phyloP scores from a whole-genome alignment of 2,113 vertebrate species.

The Sigmodon hispidus region DNA sequence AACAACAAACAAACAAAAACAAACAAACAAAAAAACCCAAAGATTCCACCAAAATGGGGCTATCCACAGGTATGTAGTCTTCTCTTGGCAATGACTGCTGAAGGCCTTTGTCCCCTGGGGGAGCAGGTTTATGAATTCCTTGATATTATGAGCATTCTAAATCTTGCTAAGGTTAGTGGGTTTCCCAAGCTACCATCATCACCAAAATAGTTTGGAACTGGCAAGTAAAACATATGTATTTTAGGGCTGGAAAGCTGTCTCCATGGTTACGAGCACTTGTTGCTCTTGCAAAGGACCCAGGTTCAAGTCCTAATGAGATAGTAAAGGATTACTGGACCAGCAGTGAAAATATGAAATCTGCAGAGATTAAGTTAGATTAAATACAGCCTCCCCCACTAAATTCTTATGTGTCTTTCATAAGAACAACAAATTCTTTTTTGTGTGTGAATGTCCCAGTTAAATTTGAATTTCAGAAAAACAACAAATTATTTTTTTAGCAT shows the following conservation, averaged over 20 bases:
- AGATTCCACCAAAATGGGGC: not conserved
- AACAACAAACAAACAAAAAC: not conserved
- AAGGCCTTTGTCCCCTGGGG: not conserved
- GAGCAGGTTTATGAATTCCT: not conserved
- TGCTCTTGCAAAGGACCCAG: not conserved
- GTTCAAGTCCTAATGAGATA: constrained; percentile 6
- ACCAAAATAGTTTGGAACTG: not conserved
- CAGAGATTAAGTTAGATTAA: constrained; percentile 18
- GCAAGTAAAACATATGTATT: not conserved
- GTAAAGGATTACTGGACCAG: not conserved
- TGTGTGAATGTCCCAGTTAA: not conserved
- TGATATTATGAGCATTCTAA: not conserved
- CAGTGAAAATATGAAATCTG: not conserved
- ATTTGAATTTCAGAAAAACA: constrained; percentile 57
- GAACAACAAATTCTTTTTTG: not conserved
- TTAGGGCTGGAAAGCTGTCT: not conserved
- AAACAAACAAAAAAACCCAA: no score
- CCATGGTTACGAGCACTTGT: not conserved
- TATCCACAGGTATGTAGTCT: not conserved
- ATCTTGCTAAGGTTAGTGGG: not conserved
- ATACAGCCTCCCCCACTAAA: constrained; percentile 12
- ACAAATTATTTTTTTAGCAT: constrained; percentile 32
- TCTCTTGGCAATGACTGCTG: not conserved
- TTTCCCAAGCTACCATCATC: not conserved
- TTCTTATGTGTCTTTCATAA: constrained; percentile 25